Evolutionary conservation across 2,113 vertebrate species (phyloP).

Genomic region (Phylloscopus whistleri): DNA sequence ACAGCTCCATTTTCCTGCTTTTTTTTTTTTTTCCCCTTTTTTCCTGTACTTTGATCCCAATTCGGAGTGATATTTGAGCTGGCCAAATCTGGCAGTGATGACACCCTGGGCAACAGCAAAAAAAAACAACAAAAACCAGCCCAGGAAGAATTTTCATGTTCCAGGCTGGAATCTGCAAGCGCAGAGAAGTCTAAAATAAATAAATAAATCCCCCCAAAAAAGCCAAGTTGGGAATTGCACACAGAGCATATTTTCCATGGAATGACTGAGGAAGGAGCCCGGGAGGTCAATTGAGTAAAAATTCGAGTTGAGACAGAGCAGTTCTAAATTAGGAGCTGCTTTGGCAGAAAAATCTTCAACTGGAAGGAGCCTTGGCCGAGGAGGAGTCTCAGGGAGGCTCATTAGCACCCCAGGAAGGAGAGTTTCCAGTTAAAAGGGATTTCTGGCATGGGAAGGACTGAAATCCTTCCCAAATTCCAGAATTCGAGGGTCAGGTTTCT

Average conservation of each 20-base stretch:
- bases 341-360: conserved; percentile 17
- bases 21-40: too few species aligned
- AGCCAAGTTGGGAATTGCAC: not conserved
- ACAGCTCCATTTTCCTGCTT: not conserved
- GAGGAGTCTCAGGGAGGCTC: not conserved
- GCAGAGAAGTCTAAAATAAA: not conserved
- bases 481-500: not conserved
- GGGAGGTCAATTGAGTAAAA: conserved; percentile 21
- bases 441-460: not conserved
- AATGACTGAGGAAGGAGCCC: not conserved
- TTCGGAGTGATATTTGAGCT: not conserved
- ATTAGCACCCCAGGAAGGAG: not conserved
- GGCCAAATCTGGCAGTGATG: not conserved
- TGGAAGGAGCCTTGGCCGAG: conserved; percentile 19
- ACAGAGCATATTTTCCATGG: not conserved
- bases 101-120: not conserved
- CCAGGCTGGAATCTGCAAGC: not conserved
- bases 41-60: not conserved
- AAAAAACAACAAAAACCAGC: not conserved
- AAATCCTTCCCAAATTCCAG: not conserved
- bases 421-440: not conserved
- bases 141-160: not conserved
- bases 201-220: not conserved
- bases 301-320: conserved; percentile 21
- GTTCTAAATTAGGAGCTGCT: conserved; percentile 28